A percentile compares a stretch with the other conserved stretches of the same genome.
phyloP scores from a whole-genome alignment of 2,113 vertebrate species.

The Oryzias melastigma region DNA sequence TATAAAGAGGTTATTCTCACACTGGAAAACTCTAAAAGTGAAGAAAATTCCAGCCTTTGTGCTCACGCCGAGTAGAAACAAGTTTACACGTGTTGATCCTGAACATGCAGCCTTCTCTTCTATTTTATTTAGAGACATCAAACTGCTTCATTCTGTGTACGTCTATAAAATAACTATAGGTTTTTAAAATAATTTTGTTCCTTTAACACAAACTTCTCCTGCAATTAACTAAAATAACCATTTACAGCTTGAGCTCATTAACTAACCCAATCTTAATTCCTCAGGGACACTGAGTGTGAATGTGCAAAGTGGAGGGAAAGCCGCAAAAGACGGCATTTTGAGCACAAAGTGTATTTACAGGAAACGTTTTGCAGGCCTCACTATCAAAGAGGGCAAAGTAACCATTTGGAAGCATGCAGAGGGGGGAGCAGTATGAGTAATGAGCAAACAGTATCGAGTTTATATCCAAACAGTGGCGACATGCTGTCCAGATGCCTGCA shows the following conservation, averaged over 20 bases:
- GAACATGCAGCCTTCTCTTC: constrained; percentile 12
- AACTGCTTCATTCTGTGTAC: no score
- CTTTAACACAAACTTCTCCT: no score
- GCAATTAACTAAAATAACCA: no score
- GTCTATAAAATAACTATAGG: no score
- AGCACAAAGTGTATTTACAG: neutral
- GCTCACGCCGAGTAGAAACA: constrained; percentile 44
- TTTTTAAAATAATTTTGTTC: no score
- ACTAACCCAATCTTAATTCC: no score
- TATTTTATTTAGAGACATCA: no score
- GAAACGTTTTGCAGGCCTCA: constrained; percentile 28
- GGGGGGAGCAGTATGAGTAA: constrained; percentile 47
- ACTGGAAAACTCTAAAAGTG: constrained; percentile 24
- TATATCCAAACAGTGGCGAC: constrained; percentile 52
- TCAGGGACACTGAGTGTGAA: neutral
- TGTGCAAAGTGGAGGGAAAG: neutral
- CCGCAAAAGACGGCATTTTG: neutral
- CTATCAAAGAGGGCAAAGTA: constrained; percentile 45
- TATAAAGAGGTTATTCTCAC: constrained; percentile 12
- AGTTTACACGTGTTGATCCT: constrained; percentile 45
- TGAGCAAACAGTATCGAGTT: constrained; percentile 53
- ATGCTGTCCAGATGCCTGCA: constrained; percentile 16
- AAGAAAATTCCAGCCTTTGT: constrained; percentile 62
- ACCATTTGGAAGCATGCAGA: constrained; percentile 47
- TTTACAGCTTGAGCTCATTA: no score